Percentiles rank a stretch among this genome's conserved stretches.
Evolutionary conservation across 1,140 invertebrate genomes (phyloP).

Genomic region (Pemphigus obesinymphae): DNA sequence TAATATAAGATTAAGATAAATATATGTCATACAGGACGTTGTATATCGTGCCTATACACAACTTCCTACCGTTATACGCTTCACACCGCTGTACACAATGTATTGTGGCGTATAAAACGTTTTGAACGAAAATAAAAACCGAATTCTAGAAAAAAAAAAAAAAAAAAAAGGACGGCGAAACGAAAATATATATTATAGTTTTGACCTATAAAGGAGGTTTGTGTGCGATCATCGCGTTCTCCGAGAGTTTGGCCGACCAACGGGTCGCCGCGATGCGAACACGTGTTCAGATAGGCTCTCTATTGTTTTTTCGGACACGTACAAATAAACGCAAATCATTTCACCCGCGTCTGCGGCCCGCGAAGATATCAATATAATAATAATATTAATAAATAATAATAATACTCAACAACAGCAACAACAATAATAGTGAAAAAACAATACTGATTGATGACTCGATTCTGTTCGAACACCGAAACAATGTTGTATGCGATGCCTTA

Average conservation of each 20-base stretch:
- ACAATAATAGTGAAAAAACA: not conserved
- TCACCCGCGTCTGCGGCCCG: not conserved
- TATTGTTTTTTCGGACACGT: not conserved
- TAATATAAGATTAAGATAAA: too few species aligned
- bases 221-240: too few species aligned
- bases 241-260: too few species aligned
- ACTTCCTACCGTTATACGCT: not conserved
- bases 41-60: not conserved
- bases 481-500: not conserved
- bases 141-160: too few species aligned
- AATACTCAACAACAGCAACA: too few species aligned
- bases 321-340: conserved; percentile 34
- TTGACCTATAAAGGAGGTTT: not conserved
- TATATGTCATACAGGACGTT: too few species aligned
- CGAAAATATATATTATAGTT: too few species aligned
- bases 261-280: not conserved
- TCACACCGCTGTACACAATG: not conserved
- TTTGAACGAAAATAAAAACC: not conserved
- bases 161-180: too few species aligned
- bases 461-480: not conserved
- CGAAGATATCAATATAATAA: not conserved
- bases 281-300: not conserved
- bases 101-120: too few species aligned
- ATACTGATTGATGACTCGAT: conserved; percentile 30
- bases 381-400: not conserved